Conservation (phyloP, 1,140 invertebrate genomes). For the Coptotermes formosanus region DNA sequence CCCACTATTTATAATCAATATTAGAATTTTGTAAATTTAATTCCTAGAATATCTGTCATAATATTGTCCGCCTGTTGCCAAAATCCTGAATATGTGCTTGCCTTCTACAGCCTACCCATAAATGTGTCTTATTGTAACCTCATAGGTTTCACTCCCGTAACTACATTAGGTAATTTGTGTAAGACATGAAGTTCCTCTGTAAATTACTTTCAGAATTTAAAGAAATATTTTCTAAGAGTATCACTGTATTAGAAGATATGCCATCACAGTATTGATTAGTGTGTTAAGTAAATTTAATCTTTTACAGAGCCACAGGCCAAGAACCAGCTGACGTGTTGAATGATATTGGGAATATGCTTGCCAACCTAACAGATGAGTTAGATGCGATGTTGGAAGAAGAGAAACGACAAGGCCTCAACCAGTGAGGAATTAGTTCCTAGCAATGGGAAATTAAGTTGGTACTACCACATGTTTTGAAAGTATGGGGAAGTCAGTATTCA, state of each 20-base stretch:
- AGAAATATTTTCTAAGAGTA: neutral
- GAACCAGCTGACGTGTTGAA: slow-evolving; percentile 89
- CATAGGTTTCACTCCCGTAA: too few species aligned
- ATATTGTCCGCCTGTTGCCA: too few species aligned
- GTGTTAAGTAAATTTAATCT: neutral
- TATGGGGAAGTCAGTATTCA: slow-evolving; percentile 22
- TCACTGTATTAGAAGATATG: neutral
- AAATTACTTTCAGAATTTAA: too few species aligned
- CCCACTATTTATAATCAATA: too few species aligned
- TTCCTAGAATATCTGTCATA: too few species aligned
- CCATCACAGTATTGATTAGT: neutral
- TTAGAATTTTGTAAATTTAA: too few species aligned
- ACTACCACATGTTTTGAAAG: neutral
- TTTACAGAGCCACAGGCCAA: slow-evolving; percentile 40
- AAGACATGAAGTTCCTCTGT: too few species aligned
- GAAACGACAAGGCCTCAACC: slow-evolving; percentile 70
- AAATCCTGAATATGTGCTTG: too few species aligned
- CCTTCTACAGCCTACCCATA: too few species aligned
- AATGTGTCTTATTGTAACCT: too few species aligned
- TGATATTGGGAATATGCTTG: slow-evolving; percentile 95
- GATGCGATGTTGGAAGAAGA: slow-evolving; percentile 94
- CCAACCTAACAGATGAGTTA: slow-evolving; percentile 88
- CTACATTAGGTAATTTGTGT: too few species aligned
- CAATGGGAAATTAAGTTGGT: neutral
- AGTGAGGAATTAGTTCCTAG: slow-evolving; percentile 26